Base-by-base conservation (phyloP, 2,888 invertebrate species). In the Timandra comae region DNA sequence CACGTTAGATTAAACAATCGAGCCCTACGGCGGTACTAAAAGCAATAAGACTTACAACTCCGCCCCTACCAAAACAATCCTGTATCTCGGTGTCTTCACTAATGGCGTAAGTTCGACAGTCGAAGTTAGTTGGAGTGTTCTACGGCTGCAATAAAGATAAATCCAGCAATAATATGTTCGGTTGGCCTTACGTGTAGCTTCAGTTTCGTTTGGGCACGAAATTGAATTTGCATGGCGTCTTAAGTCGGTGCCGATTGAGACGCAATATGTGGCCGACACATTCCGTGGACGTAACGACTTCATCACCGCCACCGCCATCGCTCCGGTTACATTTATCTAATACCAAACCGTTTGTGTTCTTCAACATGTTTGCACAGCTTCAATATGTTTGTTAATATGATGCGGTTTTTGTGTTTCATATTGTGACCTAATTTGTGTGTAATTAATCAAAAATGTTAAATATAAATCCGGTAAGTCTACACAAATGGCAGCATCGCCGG, bases 41-140 rank as follows among this genome's bases (percentile, higher is more conserved):
- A 81, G 82, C 81, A 81, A 82, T 84, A 85, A 84, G 85, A 84
- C 82, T 85, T 80, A 82, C 80, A 80, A 81, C 78, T 82, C 76
- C 71, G 63, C 71, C 82, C 72, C 76, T 77, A 78, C 74, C 78
- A 79, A 82, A 80, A 82, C 85, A 81, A 80, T 84, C 74, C 80
- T 75, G 82, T 85, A 76, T 82, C 77, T 81, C 78, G 73, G 85
- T 81, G 82, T 84, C 77, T 81, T 82, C 81, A 67, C 82, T 85
- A 85, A 85, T 84, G 82, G 85, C 78, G 68, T 63, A 85, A 85
- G 73, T 84, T 85, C 82, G 84, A 82, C 85, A 81, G 80, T 76
- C 81, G 80, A 84, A 82, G 75, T 85, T 81, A 81, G 76, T 82
- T 81, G 67, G 77, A 82, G 79, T 82, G 82, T 76, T 84, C 78